Percentiles rank a stretch among this genome's conserved stretches.
These are phyloP conservation scores for Octodon degus DNA, from an alignment of 2,113 vertebrate genomes.

Conservation along the genomic window DNA sequence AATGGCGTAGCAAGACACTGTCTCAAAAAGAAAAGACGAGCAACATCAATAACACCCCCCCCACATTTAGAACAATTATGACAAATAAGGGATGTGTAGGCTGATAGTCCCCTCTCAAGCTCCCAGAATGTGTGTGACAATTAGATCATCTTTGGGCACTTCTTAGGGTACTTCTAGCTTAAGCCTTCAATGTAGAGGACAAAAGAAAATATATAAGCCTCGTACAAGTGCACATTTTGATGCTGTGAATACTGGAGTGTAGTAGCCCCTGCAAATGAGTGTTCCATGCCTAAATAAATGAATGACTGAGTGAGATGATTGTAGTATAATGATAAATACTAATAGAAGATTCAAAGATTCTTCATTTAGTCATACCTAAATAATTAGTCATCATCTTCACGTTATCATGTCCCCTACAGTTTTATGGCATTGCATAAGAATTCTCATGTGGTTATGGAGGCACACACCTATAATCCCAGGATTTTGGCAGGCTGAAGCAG, in stretches of 20 bases:
- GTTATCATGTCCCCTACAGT: not conserved
- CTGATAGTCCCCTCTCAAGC: not conserved
- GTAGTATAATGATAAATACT: not conserved
- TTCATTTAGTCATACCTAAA: not conserved
- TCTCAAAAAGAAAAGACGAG: not conserved
- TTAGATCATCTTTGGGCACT: conserved; percentile 12
- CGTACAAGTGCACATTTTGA: not conserved
- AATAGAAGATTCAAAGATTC: not conserved
- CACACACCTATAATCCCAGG: not conserved
- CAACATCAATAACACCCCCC: too few species aligned
- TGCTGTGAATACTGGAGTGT: not conserved
- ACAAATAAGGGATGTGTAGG: not conserved
- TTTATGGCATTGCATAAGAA: conserved; percentile 6
- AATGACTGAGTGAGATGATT: not conserved
- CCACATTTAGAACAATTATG: not conserved
- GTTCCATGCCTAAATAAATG: not conserved
- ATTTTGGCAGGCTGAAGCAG: not conserved
- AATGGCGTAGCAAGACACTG: not conserved
- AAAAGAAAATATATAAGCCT: conserved; percentile 9
- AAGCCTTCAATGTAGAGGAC: conserved; percentile 12
- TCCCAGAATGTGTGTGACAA: not conserved
- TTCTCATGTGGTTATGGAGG: not conserved
- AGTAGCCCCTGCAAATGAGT: not conserved
- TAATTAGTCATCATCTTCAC: not conserved
- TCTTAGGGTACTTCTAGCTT: not conserved